Percentiles rank a stretch among this genome's conserved stretches.
phyloP scores from a whole-genome alignment of 2,888 invertebrate species.

The Diloba caeruleocephala region DNA sequence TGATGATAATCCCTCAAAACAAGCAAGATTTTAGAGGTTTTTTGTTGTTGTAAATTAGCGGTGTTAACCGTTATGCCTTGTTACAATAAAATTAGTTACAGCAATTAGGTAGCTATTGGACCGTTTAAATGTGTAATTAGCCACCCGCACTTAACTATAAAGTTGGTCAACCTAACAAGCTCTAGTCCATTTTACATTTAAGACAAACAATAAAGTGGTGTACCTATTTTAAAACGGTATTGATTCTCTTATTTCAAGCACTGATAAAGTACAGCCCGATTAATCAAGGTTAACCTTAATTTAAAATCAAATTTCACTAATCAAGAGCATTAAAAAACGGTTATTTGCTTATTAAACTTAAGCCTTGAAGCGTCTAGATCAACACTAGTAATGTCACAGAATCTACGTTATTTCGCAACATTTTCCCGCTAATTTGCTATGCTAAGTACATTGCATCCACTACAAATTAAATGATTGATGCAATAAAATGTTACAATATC shows the following conservation, averaged over 20 bases:
- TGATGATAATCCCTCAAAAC: no score
- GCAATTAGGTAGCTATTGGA: constrained; percentile 9
- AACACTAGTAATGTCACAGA: constrained; percentile 28
- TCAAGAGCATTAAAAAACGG: constrained; percentile 14
- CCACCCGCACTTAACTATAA: constrained; percentile 12
- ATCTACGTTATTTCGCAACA: constrained; percentile 34
- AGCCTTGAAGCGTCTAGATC: constrained; percentile 11
- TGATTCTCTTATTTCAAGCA: no score
- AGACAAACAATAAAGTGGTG: neutral
- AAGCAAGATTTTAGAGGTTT: no score
- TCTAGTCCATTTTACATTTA: constrained; percentile 9
- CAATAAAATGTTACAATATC: constrained; percentile 36
- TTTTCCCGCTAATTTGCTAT: constrained; percentile 47
- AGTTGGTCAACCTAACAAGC: constrained; percentile 9
- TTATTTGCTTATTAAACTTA: constrained; percentile 18
- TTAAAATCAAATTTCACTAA: constrained; percentile 3
- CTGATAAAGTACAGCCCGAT: constrained; percentile 1
- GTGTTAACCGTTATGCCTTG: no score
- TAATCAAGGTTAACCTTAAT: constrained; percentile 1
- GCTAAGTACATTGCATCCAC: constrained; percentile 28
- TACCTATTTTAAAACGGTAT: no score
- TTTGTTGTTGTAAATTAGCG: no score
- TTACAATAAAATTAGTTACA: constrained; percentile 9
- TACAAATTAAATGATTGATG: constrained; percentile 31
- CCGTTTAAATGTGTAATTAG: constrained; percentile 21